Conservation (phyloP, 2,113 vertebrate species). For the Pseudopipra pipra region DNA sequence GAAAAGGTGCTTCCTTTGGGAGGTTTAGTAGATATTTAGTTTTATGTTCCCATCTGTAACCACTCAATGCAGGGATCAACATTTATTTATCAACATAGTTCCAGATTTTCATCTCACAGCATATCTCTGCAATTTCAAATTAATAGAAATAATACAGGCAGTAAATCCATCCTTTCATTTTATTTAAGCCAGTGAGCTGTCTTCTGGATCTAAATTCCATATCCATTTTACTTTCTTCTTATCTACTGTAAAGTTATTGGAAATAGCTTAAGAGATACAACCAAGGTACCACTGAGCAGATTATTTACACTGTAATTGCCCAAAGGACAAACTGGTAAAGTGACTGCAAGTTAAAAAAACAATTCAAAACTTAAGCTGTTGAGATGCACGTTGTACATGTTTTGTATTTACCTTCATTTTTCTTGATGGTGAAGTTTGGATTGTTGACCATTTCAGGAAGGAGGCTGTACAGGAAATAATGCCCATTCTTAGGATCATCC, state of each 20-base stretch:
- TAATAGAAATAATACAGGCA: not conserved
- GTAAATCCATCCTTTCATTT: not conserved
- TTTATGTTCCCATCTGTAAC: constrained; percentile 31
- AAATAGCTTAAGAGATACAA: constrained; percentile 1
- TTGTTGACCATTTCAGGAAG: constrained; percentile 94
- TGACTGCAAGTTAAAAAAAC: not conserved
- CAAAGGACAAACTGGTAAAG: not conserved
- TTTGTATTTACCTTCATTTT: constrained; percentile 86
- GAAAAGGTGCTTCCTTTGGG: constrained; percentile 9
- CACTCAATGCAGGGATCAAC: not conserved
- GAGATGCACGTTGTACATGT: not conserved
- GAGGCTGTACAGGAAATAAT: constrained; percentile 94
- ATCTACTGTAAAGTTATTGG: constrained; percentile 4
- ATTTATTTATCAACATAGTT: not conserved
- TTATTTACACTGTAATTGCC: constrained; percentile 5
- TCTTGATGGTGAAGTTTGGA: constrained; percentile 98
- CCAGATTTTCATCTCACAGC: not conserved
- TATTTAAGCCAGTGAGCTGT: not conserved
- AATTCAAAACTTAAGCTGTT: not conserved
- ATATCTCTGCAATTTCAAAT: constrained; percentile 8
- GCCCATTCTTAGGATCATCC: constrained; percentile 93
- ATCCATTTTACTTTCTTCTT: constrained; percentile 3
- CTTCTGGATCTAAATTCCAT: constrained; percentile 1
- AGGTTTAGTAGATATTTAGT: constrained; percentile 14
- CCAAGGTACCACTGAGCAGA: not conserved